phyloP scores from a whole-genome alignment of 2,888 invertebrate genomes.

The Melieria crassipennis region DNA sequence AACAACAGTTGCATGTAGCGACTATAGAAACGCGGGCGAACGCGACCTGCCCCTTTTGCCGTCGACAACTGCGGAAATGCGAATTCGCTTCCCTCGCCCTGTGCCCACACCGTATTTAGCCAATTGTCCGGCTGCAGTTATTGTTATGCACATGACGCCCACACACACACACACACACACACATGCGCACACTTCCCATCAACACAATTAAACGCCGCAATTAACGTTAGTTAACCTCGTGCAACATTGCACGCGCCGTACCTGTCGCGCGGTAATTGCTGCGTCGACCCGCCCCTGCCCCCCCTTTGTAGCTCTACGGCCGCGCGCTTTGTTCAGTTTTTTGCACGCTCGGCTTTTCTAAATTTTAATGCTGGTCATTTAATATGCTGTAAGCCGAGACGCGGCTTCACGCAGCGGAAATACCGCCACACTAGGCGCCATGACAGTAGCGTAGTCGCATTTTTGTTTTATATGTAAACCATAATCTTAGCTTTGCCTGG shows the following conservation, averaged over 20 bases:
- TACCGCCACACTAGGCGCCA: too few species aligned
- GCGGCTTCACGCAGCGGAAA: too few species aligned
- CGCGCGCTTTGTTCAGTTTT: not conserved
- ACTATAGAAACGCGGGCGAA: too few species aligned
- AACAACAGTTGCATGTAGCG: too few species aligned
- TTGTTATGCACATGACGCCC: constrained; percentile 10
- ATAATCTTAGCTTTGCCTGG: too few species aligned
- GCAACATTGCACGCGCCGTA: not conserved
- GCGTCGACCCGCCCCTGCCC: not conserved
- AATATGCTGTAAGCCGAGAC: constrained; percentile 26
- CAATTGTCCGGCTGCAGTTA: constrained; percentile 7
- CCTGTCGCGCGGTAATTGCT: not conserved
- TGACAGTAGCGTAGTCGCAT: too few species aligned
- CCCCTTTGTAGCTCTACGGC: not conserved
- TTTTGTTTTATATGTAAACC: too few species aligned
- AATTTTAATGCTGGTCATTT: constrained; percentile 33
- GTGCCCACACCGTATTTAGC: not conserved
- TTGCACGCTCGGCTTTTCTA: constrained; percentile 10
- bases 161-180: not conserved
- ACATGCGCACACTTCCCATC: not conserved
- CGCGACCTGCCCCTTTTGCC: not conserved
- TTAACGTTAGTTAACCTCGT: constrained; percentile 55
- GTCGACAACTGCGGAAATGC: not conserved
- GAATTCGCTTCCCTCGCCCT: constrained; percentile 6
- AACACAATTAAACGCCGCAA: constrained; percentile 53